These are phyloP conservation scores for Bombus soroeensis DNA, from an alignment of 1,140 invertebrate species.

Conservation along the genomic window DNA sequence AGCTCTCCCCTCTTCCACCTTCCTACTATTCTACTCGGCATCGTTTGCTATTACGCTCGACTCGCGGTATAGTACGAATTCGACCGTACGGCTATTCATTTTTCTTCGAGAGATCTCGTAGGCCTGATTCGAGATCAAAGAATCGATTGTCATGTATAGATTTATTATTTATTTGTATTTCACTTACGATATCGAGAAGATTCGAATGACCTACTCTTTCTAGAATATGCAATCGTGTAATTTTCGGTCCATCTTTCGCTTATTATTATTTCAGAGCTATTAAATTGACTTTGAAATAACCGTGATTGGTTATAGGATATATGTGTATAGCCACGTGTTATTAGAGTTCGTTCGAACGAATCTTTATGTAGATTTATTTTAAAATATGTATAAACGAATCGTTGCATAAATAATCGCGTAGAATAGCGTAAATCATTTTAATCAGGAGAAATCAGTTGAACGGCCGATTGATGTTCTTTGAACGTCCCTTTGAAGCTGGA, in stretches of 20 bases:
- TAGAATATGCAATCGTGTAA: no score
- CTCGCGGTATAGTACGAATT: constrained; percentile 37
- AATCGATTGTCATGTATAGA: not conserved
- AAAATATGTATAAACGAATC: not conserved
- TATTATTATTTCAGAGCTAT: no score
- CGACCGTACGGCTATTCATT: not conserved
- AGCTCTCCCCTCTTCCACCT: constrained; percentile 50
- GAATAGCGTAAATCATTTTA: not conserved
- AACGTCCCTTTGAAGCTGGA: constrained; percentile 11
- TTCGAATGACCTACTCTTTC: not conserved
- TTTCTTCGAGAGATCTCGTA: not conserved
- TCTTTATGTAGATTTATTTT: no score
- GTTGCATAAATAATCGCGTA: not conserved
- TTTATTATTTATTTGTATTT: not conserved
- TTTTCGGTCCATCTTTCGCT: no score
- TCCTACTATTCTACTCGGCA: constrained; percentile 26
- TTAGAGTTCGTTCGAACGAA: no score
- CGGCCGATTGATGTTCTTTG: not conserved
- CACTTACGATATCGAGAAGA: not conserved
- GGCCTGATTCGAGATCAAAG: accelerated
- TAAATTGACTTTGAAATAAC: no score
- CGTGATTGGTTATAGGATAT: no score
- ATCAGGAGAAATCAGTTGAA: constrained; percentile 25
- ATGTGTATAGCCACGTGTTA: no score
- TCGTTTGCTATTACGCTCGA: constrained; percentile 58